Evolutionary conservation across 2,888 invertebrate genomes (phyloP).

Genomic region (Hetaerina titia): DNA sequence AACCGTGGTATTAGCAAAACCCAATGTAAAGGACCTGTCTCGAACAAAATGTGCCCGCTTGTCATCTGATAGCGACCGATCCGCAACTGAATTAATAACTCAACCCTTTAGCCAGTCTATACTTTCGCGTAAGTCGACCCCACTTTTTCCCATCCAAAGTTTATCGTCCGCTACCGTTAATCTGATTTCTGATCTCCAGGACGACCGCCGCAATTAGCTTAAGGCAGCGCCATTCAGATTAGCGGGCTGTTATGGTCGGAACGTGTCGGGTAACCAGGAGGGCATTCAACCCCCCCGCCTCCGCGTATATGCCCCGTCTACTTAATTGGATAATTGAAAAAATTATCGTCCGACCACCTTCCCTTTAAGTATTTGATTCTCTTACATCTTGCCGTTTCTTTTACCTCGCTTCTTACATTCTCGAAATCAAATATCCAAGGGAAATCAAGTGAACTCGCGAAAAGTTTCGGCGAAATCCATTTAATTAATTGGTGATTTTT

Average conservation of each 20-base stretch:
- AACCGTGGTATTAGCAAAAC: background rate
- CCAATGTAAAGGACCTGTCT: background rate
- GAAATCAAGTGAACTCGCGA: background rate
- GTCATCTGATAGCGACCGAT: background rate
- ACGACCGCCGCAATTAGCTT: background rate
- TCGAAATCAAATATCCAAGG: background rate
- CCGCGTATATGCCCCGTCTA: background rate
- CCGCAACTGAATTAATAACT: slow-evolving; percentile 15
- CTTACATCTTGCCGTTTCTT: background rate
- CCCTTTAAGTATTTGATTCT: background rate
- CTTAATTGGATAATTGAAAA: background rate
- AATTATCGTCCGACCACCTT: background rate
- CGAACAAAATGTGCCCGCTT: background rate
- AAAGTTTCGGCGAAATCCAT: background rate
- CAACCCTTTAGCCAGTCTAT: background rate
- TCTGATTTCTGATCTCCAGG: slow-evolving; percentile 8
- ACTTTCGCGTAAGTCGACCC: background rate
- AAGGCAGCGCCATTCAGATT: background rate
- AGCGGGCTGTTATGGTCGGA: background rate
- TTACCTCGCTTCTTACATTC: background rate
- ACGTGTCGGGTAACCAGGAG: background rate
- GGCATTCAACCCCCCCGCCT: background rate
- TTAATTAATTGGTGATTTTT: background rate
- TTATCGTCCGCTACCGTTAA: slow-evolving; percentile 1
- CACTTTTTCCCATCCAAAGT: background rate